Base-by-base conservation (phyloP, 92 coral and sea anemone genomes). In the Epizoanthus illoricatus region DNA sequence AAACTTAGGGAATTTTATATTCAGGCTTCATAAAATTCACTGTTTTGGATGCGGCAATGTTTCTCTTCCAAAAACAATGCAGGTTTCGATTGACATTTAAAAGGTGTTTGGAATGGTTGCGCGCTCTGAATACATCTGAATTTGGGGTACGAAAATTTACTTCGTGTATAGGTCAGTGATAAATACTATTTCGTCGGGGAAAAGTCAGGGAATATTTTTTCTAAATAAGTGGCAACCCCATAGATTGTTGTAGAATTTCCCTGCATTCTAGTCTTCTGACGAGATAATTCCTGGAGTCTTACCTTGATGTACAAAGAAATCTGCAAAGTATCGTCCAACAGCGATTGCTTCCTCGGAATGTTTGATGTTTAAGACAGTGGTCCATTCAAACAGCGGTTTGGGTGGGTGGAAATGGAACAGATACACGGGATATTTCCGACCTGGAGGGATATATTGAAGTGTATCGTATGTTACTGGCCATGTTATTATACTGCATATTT, bases 291-390 rank as follows among this genome's bases (percentile, higher is more conserved):
- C 49, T 15, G 55, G 41, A 9, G 24, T 43, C 9, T 80, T 66
- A 89, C 92, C 89, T 90, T 90, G 84, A 52, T 70, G 65, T 17
- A 90, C n/a, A 47, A 90, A 85, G 85, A 80, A 84, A 71, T 88
- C 52, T 57, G 86, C 80, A 55, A 90, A 78, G 62, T 87, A 85
- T 62, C 85, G 89, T 40, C 84, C 79, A 21, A 65, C 40, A 9
- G 76, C 24, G 12, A 90, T 69, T 55, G 87, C 84, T 15, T 66
- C 71, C 10, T 81, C 69, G 55, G 90, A 62, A 23, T 86, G 88
- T 7, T n/a, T 61, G 33, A 85, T 81, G 66, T 80, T 75, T 55
- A 57, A 16, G 13, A 49, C 56, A 36, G 73, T 75, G 10, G 80
- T 42, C 92, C 92, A 89, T 63, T 89, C 92, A 81, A 89, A 89